Base-by-base conservation (phyloP, 2,797 vertebrate genomes). In the Paramormyrops hopkinsi region DNA sequence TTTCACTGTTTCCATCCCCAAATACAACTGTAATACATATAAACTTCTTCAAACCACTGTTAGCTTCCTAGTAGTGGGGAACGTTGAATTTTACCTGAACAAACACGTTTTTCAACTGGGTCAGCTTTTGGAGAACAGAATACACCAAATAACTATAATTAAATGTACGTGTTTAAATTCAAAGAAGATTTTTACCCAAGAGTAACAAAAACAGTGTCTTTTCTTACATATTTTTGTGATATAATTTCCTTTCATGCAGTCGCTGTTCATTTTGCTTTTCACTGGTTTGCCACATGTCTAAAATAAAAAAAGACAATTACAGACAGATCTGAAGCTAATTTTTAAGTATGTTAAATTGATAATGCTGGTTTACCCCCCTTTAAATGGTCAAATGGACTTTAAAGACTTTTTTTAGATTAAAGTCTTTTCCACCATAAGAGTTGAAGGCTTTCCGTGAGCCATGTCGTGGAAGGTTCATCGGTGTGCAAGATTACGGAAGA, bases 401-500 rank as follows among this genome's bases (percentile, higher is more conserved):
- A 69, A 65, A 65, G 59, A 25, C 59, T 41, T 41, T 54, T n/a
- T 51, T 12, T 41, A 56, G 29, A 56, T 73, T 50, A 37, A 50
- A 22, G 14, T 41, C 33, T 51, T 73, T 54, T n/a, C 29, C 3
- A 41, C 56, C 5, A 12, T 48, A 56, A 37, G 69, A 88, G 33
- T 33, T 1, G 53, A 59, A 17, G 25, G 14, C 6, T 83, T 79
- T 65, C 12, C 4, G 5, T 48, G 33, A 79, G 29, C n/a, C 14
- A 44, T 54, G 82, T 17, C 53, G 1, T 2, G 14, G 12, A 17
- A 22, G 25, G 59, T 46, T 37, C 54, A 44, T 84, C 90, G 89
- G 91, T 89, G 90, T 90, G 90, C 69, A 76, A 91, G 59, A 91
- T 53, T 73, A 90, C 79, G 90, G 91, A 59, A 89, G 0, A 88